A percentile compares a stretch with the other conserved stretches of the same genome.
Conservation (phyloP, 1,140 invertebrate genomes). For the Anastrepha ludens region DNA sequence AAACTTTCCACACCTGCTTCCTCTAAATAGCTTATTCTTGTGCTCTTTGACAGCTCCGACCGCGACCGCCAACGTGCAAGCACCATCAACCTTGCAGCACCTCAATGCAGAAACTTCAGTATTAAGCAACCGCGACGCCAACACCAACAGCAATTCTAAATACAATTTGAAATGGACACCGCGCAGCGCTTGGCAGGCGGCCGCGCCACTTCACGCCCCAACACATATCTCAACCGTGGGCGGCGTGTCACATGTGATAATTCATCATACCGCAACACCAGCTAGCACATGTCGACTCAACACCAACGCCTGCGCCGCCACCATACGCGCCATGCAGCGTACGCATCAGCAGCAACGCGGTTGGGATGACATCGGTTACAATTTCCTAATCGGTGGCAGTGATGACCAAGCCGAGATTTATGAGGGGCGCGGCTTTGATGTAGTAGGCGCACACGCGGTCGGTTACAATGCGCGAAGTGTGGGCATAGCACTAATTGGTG, state of each 20-base stretch:
- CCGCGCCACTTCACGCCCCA: slow-evolving; percentile 4
- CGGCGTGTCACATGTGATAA: slow-evolving; percentile 79
- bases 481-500: slow-evolving; percentile 83
- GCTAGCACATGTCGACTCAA: slow-evolving; percentile 71
- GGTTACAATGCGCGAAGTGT: slow-evolving; percentile 76
- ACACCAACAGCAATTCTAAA: slow-evolving; percentile 7
- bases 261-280: slow-evolving; percentile 81
- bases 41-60: not conserved
- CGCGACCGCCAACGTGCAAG: not conserved
- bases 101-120: not conserved
- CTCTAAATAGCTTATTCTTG: not conserved
- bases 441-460: slow-evolving; percentile 76
- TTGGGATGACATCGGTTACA: slow-evolving; percentile 79
- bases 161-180: slow-evolving; percentile 45
- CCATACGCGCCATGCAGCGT: slow-evolving; percentile 76
- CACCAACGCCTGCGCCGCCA: slow-evolving; percentile 64
- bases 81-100: not conserved
- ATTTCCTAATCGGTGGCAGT: slow-evolving; percentile 82
- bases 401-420: slow-evolving; percentile 76
- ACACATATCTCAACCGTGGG: slow-evolving; percentile 70
- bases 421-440: slow-evolving; percentile 79
- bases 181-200: slow-evolving; percentile 54
- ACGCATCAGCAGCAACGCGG: slow-evolving; percentile 76
- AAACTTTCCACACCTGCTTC: not conserved
- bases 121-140: not conserved